phyloP scores from a whole-genome alignment of 2,797 vertebrate genomes.

The Phaenicophaeus curvirostris region DNA sequence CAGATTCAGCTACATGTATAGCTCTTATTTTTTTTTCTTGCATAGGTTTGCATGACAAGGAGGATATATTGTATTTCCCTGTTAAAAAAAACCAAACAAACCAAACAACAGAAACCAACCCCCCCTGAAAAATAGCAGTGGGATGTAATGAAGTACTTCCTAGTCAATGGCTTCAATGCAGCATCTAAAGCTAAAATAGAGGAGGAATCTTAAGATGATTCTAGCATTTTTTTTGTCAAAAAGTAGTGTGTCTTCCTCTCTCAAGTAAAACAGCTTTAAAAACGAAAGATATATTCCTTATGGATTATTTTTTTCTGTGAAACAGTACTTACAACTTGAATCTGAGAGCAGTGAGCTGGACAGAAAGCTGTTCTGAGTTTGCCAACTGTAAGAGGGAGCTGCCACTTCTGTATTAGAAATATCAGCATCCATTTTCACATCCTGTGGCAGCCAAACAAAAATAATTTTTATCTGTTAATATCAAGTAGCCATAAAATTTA shows the following conservation, averaged over 20 bases:
- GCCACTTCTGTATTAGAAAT: conserved; percentile 73
- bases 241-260: not conserved
- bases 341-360: conserved; percentile 80
- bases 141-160: not conserved
- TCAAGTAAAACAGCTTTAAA: not conserved
- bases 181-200: not conserved
- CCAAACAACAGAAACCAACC: too few species aligned
- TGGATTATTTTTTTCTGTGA: not conserved
- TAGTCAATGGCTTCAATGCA: not conserved
- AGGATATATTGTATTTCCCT: not conserved
- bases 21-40: not conserved
- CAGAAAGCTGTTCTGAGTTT: conserved; percentile 68
- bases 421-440: conserved; percentile 79
- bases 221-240: not conserved
- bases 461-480: not conserved
- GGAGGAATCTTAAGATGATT: not conserved
- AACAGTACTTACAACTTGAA: conserved; percentile 83
- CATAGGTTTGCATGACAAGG: not conserved
- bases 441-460: conserved; percentile 74
- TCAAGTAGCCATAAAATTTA: conserved; percentile 3
- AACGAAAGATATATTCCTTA: not conserved
- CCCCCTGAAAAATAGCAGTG: not conserved
- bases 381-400: conserved; percentile 80
- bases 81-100: not conserved
- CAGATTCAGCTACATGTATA: not conserved